Conservation (phyloP, 2,888 invertebrate genomes). For the Pterostichus niger region DNA sequence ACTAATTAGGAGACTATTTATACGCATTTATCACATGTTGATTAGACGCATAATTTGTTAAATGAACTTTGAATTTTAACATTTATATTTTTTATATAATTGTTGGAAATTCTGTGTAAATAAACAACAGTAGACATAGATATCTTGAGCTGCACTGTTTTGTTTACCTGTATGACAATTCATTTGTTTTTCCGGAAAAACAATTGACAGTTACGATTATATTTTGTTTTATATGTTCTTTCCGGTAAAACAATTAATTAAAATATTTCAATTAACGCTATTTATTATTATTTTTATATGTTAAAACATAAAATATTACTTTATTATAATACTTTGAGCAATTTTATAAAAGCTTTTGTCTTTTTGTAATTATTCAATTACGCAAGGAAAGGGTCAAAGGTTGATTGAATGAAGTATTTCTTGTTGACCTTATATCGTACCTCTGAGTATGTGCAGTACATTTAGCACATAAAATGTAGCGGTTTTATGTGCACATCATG, state of each 20-base stretch:
- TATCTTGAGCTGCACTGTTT: too few relatives aligned
- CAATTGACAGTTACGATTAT: neutral
- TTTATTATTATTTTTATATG: neutral
- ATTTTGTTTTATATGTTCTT: too few relatives aligned
- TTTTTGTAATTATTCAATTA: constrained; percentile 50
- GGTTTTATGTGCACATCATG: neutral
- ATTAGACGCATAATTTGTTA: neutral
- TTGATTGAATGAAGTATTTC: constrained; percentile 42
- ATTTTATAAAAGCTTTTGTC: neutral
- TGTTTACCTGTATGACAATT: neutral
- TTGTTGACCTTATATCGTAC: constrained; percentile 21
- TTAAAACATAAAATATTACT: too few relatives aligned
- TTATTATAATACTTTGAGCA: too few relatives aligned
- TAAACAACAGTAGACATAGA: neutral
- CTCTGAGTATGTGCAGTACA: neutral
- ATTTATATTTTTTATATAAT: neutral
- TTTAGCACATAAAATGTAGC: constrained; percentile 19
- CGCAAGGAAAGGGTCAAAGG: constrained; percentile 39
- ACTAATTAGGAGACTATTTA: neutral
- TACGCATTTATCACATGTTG: neutral
- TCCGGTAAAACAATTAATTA: too few relatives aligned
- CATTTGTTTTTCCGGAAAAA: neutral
- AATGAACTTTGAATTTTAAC: constrained; percentile 12
- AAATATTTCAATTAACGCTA: neutral
- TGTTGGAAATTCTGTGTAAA: neutral